A percentile compares a stretch with the other conserved stretches of the same genome.
Evolutionary conservation across 2,888 invertebrate genomes (phyloP).

Genomic region (Leptinotarsa haldemani): DNA sequence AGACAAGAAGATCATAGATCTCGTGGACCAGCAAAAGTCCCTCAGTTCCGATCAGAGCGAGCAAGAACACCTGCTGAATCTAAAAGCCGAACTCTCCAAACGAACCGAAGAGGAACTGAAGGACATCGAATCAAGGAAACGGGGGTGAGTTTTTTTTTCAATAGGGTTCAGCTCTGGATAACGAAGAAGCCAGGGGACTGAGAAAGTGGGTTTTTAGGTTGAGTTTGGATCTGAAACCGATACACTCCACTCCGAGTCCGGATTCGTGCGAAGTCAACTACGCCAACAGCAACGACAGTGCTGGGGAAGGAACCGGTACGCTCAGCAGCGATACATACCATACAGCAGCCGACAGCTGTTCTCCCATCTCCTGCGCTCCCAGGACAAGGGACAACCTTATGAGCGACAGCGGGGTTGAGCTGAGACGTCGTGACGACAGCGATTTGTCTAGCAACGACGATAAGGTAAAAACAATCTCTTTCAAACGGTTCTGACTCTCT

Average conservation of each 20-base stretch:
- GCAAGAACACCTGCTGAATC: conserved; percentile 55
- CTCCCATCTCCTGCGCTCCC: conserved; percentile 44
- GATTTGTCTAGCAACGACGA: conserved; percentile 74
- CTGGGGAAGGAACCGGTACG: conserved; percentile 53
- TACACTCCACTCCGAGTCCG: conserved; percentile 61
- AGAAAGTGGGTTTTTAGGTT: conserved; percentile 66
- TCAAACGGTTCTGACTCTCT: not conserved
- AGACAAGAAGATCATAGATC: conserved; percentile 76
- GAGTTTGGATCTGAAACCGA: conserved; percentile 75
- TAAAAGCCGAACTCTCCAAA: conserved; percentile 65
- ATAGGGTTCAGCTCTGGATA: not conserved
- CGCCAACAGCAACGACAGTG: conserved; percentile 45
- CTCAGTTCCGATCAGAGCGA: conserved; percentile 45
- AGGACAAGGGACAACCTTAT: conserved; percentile 59
- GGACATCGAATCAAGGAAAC: conserved; percentile 68
- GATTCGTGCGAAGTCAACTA: conserved; percentile 61
- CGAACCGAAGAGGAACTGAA: conserved; percentile 68
- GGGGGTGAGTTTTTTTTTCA: conserved; percentile 61
- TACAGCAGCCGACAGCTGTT: conserved; percentile 72
- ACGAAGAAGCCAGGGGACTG: not conserved
- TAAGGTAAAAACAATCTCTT: conserved; percentile 60
- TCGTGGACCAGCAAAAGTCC: conserved; percentile 73
- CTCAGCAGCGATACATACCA: conserved; percentile 76
- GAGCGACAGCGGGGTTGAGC: conserved; percentile 70
- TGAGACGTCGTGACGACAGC: conserved; percentile 68